Conservation (phyloP, 2,888 invertebrate genomes). For the Troglohyphantes excavatus region DNA sequence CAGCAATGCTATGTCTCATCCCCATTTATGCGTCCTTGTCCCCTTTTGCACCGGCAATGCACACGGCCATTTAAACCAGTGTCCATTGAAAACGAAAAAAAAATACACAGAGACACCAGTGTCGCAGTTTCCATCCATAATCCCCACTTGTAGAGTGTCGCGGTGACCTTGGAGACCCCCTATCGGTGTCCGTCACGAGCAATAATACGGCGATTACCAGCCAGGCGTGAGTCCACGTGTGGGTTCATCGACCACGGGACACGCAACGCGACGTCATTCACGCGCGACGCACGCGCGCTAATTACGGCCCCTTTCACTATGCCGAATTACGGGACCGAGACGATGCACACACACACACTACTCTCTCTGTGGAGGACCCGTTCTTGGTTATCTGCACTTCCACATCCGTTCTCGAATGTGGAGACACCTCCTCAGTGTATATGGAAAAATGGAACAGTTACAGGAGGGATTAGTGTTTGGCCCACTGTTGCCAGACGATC, state of each 20-base stretch:
- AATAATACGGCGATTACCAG: conserved; percentile 60
- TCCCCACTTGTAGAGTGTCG: background rate
- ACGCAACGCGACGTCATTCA: conserved; percentile 17
- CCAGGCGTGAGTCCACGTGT: conserved; percentile 70
- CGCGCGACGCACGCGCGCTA: conserved; percentile 38
- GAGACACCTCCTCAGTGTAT: no score
- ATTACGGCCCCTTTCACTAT: conserved; percentile 23
- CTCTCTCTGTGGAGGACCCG: no score
- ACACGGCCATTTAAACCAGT: no score
- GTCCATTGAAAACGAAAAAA: no score
- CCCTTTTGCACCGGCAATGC: no score
- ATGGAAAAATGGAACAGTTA: no score
- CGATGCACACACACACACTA: background rate
- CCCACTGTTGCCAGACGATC: no score
- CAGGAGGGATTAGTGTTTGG: no score
- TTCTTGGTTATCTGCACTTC: background rate
- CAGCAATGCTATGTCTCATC: no score
- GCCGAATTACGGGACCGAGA: conserved; percentile 29
- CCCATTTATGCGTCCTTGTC: no score
- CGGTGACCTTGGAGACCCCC: background rate
- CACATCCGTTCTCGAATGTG: background rate
- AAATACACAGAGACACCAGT: no score
- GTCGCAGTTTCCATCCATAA: no score
- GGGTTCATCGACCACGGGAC: conserved; percentile 60
- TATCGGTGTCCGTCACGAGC: background rate